phyloP scores from a whole-genome alignment of 2,888 invertebrate genomes.

The Timema cristinae region DNA sequence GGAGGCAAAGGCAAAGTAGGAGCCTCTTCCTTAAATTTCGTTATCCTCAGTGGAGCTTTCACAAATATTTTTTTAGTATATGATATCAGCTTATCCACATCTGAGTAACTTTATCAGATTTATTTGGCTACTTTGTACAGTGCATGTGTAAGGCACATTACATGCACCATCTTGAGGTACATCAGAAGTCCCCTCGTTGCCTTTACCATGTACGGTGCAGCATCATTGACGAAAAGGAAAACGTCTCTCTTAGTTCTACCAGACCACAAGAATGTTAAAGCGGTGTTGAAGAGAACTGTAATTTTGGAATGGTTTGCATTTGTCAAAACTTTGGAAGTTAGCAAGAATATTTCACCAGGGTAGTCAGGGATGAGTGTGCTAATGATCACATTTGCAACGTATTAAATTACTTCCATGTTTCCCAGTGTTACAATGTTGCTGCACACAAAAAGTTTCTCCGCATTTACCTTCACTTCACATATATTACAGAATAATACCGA shows the following conservation, averaged over 20 bases:
- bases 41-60: slow-evolving; percentile 20
- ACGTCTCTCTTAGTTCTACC: slow-evolving; percentile 19
- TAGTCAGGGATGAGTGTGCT: too few species aligned
- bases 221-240: slow-evolving; percentile 34
- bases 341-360: too few species aligned
- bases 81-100: slow-evolving; percentile 36
- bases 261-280: slow-evolving; percentile 17
- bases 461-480: too few species aligned
- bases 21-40: slow-evolving; percentile 36
- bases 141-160: slow-evolving; percentile 39
- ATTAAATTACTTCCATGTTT: too few species aligned
- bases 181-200: slow-evolving; percentile 34
- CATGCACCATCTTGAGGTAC: slow-evolving; percentile 37
- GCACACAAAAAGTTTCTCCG: too few species aligned
- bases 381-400: too few species aligned
- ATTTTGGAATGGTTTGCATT: too few species aligned
- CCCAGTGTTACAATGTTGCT: too few species aligned
- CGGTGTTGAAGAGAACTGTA: neutral
- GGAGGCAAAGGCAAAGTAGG: slow-evolving; percentile 37
- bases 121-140: slow-evolving; percentile 37
- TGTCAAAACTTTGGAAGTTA: too few species aligned
- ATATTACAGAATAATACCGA: too few species aligned
- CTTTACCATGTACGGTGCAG: slow-evolving; percentile 36
- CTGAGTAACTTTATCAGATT: slow-evolving; percentile 33
- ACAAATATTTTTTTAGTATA: slow-evolving; percentile 29